These are phyloP conservation scores for Apis mellifera DNA, from an alignment of 1,140 invertebrate genomes.

Conservation along the genomic window Amel_HAv3.1 CM009941.2:223001-223500, in stretches of 20 bases:
- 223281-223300: slow-evolving; percentile 78
- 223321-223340: not conserved
- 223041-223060: not conserved
- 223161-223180: slow-evolving; percentile 80
- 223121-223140: slow-evolving; percentile 78
- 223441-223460: not conserved
- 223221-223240: slow-evolving; percentile 85
- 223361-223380: not conserved
- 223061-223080: slow-evolving; percentile 5
- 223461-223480: not conserved
- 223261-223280: slow-evolving; percentile 81
- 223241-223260: slow-evolving; percentile 86
- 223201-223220: slow-evolving; percentile 84
- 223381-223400: slow-evolving; percentile 45
- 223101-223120: slow-evolving; percentile 76
- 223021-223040: slow-evolving; percentile 77
- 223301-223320: slow-evolving; percentile 60
- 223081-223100: slow-evolving; percentile 71
- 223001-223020: slow-evolving; percentile 83
- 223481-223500: not conserved
- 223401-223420: slow-evolving; percentile 38
- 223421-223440: slow-evolving; percentile 24
- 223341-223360: not conserved
- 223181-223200: slow-evolving; percentile 83
- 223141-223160: slow-evolving; percentile 81